A percentile compares a stretch with the other conserved stretches of the same genome.
Conservation (phyloP, 2,888 invertebrate species). For the Zeuzera pyrina region DNA sequence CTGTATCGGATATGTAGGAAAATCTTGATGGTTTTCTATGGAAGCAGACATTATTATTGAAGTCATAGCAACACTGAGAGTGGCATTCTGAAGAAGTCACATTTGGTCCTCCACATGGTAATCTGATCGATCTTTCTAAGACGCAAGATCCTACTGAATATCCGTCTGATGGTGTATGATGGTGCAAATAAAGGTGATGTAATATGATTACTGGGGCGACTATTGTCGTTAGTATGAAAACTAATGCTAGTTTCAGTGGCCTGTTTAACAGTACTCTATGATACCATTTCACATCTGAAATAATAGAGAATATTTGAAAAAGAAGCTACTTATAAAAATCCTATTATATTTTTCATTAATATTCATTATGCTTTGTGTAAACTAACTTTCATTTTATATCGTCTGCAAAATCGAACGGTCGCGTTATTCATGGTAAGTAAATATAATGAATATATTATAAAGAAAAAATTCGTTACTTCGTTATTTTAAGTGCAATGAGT, state of each 20-base stretch:
- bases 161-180: conserved; percentile 41
- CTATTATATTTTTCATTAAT: too few species aligned
- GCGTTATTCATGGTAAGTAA: too few species aligned
- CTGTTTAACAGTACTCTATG: conserved; percentile 47
- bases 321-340: too few species aligned
- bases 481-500: too few species aligned
- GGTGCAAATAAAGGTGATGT: conserved; percentile 33
- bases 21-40: conserved; percentile 69
- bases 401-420: too few species aligned
- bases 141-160: conserved; percentile 54
- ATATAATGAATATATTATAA: too few species aligned
- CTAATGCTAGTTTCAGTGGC: conserved; percentile 36
- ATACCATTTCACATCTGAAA: conserved; percentile 57
- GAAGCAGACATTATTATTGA: conserved; percentile 48
- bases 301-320: too few species aligned
- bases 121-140: conserved; percentile 31
- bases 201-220: conserved; percentile 44
- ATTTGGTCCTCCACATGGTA: conserved; percentile 47
- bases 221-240: conserved; percentile 29
- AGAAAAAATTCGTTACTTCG: too few species aligned
- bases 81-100: conserved; percentile 43
- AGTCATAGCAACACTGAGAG: conserved; percentile 66
- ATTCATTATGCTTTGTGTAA: too few species aligned
- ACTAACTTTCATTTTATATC: too few species aligned
- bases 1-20: conserved; percentile 43